These are phyloP conservation scores for Lycaena phlaeas DNA, from an alignment of 2,888 invertebrate genomes.

Conservation along the genomic window DNA sequence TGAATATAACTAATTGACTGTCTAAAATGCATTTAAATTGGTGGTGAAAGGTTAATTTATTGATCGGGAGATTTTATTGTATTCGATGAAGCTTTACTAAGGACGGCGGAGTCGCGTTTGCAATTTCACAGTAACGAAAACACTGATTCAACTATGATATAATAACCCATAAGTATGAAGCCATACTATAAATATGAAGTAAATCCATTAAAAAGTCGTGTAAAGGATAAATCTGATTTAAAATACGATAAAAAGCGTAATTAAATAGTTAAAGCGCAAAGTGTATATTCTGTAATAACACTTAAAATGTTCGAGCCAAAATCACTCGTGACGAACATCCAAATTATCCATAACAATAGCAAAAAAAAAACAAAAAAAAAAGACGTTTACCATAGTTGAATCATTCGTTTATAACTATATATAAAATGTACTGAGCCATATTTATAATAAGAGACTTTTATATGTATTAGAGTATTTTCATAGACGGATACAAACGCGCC, in stretches of 20 bases:
- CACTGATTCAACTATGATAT: background rate
- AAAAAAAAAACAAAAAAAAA: too few relatives aligned
- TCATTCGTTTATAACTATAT: constrained; percentile 1
- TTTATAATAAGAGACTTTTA: constrained; percentile 25
- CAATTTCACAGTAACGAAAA: background rate
- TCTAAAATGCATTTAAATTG: constrained; percentile 60
- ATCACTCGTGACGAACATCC: too few relatives aligned
- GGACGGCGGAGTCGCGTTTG: constrained; percentile 14
- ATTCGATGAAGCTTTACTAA: constrained; percentile 51
- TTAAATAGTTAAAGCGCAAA: too few relatives aligned
- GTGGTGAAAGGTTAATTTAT: constrained; percentile 45
- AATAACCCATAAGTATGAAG: too few relatives aligned
- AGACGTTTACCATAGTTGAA: constrained; percentile 4
- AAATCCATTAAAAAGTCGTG: too few relatives aligned
- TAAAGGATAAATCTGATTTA: too few relatives aligned
- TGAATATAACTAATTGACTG: constrained; percentile 38
- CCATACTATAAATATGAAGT: too few relatives aligned
- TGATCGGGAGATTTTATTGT: constrained; percentile 37
- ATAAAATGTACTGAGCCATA: constrained; percentile 22
- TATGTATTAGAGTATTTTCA: constrained; percentile 28
- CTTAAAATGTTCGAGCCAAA: too few relatives aligned
- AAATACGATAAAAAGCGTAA: too few relatives aligned
- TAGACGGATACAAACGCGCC: constrained; percentile 23
- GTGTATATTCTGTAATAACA: too few relatives aligned
- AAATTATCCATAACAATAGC: too few relatives aligned